Base-by-base conservation (phyloP, 53 echinoderm and acorn worm genomes). In the Antedon mediterranea region DNA sequence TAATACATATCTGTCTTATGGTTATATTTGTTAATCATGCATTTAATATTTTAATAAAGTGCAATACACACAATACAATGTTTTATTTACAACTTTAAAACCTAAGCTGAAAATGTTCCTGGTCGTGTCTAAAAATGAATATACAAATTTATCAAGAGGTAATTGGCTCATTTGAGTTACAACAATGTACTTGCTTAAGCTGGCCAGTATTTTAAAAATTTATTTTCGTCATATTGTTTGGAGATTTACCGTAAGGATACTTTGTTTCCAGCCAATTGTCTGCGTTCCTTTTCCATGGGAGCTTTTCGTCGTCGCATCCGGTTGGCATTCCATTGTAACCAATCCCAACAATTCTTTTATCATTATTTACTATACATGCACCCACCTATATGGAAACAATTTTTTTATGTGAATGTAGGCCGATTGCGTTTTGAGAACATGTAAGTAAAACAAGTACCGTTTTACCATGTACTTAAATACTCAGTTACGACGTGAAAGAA, bases 241-340 rank as follows among this genome's bases (percentile, higher is more conserved):
- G n/a, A n/a, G n/a, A n/a, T n/a, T 84, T 84, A 94, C 94, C 94
- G 77, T 87, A 94, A 30, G 94, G 89, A 33, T 89, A 89, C 33
- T 94, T 94, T 41, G 89, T 86, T 29, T 94, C 94, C 79, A 91
- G 74, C 88, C 86, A 88, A 26, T 89, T 85, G 0, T 89, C 88
- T 44, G 79, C 70, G 0, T 79, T 71, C 27, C 89, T 83, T 32
- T 75, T 88, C 94, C 94, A 94, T 31, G 94, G 94, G 28, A 94
- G 78, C 28, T 74, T 34, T 28, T 86, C 81, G 78, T 94, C 94
- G 77, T 79, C 82, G 34, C 94, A 94, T 11, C 89, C 87, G 30
- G 78, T 91, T 4, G 94, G 94, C 94, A 94, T 94, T 18, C 94
- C 94, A 76, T 94, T 94, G 79, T 94, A 94, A 20, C 94, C 94